phyloP scores from a whole-genome alignment of 1,140 invertebrate genomes.

The Eriocheir sinensis region DNA sequence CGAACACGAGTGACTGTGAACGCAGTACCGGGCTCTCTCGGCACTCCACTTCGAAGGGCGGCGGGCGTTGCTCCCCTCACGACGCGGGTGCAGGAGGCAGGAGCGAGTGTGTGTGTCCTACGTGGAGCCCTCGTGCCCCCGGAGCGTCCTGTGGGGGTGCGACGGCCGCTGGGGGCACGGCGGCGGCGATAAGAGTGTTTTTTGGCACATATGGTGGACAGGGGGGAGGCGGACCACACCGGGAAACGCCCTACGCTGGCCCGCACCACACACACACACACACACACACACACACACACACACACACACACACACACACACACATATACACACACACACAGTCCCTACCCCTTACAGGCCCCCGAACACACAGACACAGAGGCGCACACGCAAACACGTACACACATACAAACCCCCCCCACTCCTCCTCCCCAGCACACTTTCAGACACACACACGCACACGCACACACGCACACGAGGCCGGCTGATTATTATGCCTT shows the following conservation, averaged over 20 bases:
- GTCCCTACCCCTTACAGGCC: too few relatives aligned
- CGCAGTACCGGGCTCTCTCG: background rate
- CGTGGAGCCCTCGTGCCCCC: background rate
- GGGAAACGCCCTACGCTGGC: constrained; percentile 7
- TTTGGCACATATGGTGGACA: background rate
- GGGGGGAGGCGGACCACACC: background rate
- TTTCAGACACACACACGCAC: background rate
- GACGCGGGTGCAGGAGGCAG: background rate
- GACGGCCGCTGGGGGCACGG: background rate
- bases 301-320: constrained; percentile 22
- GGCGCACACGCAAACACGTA: too few relatives aligned
- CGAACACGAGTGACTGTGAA: background rate
- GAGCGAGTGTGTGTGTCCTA: background rate
- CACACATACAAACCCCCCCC: too few relatives aligned
- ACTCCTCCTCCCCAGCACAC: too few relatives aligned
- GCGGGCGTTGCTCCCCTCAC: background rate
- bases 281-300: constrained; percentile 13
- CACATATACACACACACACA: background rate
- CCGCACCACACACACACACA: background rate
- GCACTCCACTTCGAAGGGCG: background rate
- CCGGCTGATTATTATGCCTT: background rate
- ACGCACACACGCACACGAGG: constrained; percentile 2
- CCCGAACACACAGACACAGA: too few relatives aligned
- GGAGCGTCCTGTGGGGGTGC: background rate
- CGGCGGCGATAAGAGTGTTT: background rate